Percentiles rank a stretch among this genome's conserved stretches.
These are phyloP conservation scores for Procambarus clarkii DNA, from an alignment of 1,140 invertebrate genomes.

Conservation along the genomic window DNA sequence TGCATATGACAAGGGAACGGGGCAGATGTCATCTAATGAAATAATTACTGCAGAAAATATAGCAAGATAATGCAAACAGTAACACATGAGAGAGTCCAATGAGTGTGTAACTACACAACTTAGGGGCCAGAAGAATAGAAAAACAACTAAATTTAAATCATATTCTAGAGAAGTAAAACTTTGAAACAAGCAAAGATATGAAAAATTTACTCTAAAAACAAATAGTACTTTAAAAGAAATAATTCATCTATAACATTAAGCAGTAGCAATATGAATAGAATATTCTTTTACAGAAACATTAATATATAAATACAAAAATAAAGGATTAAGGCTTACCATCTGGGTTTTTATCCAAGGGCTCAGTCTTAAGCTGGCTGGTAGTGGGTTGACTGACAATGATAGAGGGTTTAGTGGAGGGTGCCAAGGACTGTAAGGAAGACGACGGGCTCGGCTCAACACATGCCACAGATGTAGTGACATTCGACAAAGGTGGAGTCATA, in stretches of 20 bases:
- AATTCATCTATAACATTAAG: constrained; percentile 22
- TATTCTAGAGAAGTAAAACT: constrained; percentile 14
- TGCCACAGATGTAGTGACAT: neutral
- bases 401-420: constrained; percentile 11
- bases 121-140: neutral
- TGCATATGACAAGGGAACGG: neutral
- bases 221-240: constrained; percentile 13
- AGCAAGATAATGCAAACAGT: constrained; percentile 24
- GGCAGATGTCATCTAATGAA: neutral
- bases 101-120: constrained; percentile 23
- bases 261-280: constrained; percentile 23
- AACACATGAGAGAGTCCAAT: constrained; percentile 9
- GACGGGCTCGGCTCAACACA: constrained; percentile 1
- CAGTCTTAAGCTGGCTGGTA: constrained; percentile 39
- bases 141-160: constrained; percentile 17
- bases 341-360: constrained; percentile 39
- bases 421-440: neutral
- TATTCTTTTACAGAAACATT: constrained; percentile 4
- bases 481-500: constrained; percentile 38
- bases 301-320: neutral
- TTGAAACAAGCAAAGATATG: constrained; percentile 19
- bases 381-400: constrained; percentile 33
- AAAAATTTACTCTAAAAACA: constrained; percentile 35
- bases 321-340: constrained; percentile 30
- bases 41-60: constrained; percentile 13